phyloP scores from a whole-genome alignment of 2,888 invertebrate species.

The Uloborus plumipes region DNA sequence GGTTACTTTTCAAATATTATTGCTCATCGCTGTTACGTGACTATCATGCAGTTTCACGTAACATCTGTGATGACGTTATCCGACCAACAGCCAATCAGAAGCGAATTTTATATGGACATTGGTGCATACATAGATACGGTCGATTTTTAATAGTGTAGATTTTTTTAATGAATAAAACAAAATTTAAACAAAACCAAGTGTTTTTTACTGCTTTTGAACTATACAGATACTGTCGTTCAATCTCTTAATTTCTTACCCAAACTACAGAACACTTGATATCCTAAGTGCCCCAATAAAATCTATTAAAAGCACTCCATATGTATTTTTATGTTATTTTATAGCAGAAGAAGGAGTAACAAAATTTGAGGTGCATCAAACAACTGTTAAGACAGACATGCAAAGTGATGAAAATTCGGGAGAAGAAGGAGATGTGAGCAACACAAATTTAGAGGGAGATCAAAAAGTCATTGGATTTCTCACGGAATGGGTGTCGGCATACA shows the following conservation, averaged over 20 bases:
- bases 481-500: conserved; percentile 80
- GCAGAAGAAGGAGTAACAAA: conserved; percentile 31
- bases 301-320: neutral
- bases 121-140: no score
- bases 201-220: no score
- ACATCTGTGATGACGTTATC: no score
- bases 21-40: no score
- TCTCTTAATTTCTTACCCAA: neutral
- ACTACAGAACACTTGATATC: neutral
- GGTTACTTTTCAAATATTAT: no score
- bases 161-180: no score
- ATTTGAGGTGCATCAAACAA: conserved; percentile 44
- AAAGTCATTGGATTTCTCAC: conserved; percentile 77
- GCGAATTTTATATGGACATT: no score
- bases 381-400: conserved; percentile 70
- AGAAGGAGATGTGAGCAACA: conserved; percentile 39
- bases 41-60: no score
- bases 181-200: no score
- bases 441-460: conserved; percentile 51
- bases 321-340: neutral
- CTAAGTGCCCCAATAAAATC: neutral
- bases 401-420: conserved; percentile 69
- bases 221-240: no score
- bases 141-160: no score
- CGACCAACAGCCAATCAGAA: no score